Base-by-base conservation (phyloP, 2,888 invertebrate genomes). In the Drosophila barbarae region DNA sequence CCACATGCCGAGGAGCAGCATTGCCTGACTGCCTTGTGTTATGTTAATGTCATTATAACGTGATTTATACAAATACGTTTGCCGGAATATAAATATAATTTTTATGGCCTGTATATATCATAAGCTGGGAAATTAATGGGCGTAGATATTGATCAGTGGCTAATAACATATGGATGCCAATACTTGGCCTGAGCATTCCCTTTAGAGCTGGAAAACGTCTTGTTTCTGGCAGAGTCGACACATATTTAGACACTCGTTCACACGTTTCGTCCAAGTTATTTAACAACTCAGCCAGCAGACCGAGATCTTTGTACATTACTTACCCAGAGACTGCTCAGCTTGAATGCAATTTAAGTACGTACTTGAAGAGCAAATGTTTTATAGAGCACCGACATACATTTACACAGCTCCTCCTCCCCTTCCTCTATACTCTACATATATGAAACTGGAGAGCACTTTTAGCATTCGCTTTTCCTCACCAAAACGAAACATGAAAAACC, bases 271-370 rank as follows among this genome's bases (percentile, higher is more conserved):
- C 61, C 78, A 79, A 82, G 79, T 79, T 79, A 79, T 79, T 79
- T 82, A 79, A 82, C 73, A 79, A 75, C 82, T 73, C 32, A 41
- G 56, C 69, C 42, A 63, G 44, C 52, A 52, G 52, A 53, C 68
- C 30, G 30, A 39, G 73, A 76, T 81, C 78, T 76, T 69, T 73
- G 75, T 65, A 75, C 73, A 64, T 68, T 69, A 66, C 71, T 78
- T 78, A 71, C 71, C 73, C 67, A 51, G 64, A 50, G 64, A 68
- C 64, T 61, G 60, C 69, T 78, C 74, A 71, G 82, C 82, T 79
- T 79, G 79, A 82, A 79, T 82, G 82, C 78, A 79, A 77, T 79
- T 79, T 79, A 82, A 79, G 78, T 76, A 79, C 65, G 79, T 82
- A 79, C 78, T 79, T 77, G 70, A 79, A 63, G 75, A 75, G 78